Base-by-base conservation (phyloP, 1,140 invertebrate species). In the Zaprionus lachaisei region DNA sequence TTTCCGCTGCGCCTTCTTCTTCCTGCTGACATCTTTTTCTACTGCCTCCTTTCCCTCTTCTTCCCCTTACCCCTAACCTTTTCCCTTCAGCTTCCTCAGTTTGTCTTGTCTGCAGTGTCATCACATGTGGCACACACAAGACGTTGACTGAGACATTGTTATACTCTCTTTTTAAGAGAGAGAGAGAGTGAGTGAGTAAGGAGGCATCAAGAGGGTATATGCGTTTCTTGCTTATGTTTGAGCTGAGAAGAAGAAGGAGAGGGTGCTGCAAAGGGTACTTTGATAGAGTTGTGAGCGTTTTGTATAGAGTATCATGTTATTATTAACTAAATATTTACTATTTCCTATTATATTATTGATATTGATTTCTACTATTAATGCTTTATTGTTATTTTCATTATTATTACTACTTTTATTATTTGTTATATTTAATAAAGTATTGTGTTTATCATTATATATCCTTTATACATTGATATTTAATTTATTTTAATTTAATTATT, bases 1-100 rank as follows among this genome's bases (percentile, higher is more conserved):
- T 89, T 86, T 86, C 83, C 83, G 83, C 76, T 82, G 79, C 65
- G 56, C 56, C 60, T 15, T 24, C 20, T 37, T 55, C 61, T 37
- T 55, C 69, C 26, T 60, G 11, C 41, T 51, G 47, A 51, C 47
- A 51, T 51, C 47, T 51, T 51, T 22, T 22, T 51, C 20, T 51
- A 20, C 47, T 22, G 5, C 28, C 28, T 28, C 6, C 28, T 28
- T 28, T 7, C 28, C 28, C 28, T 28, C 28, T 3, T 7, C 20
- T 12, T 12, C 57, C 9, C 26, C n/a, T 14, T 15, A 20, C 20
- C 20, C 1, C 20, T 22, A 2, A 22, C 54, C 20, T 34, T 26
- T 17, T 37, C 26, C 28, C 41, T 72, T 26, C 4, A 34, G 22
- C 44, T 34, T 31, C 71, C 65, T 54, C 58, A 49, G 66, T 57